phyloP scores from a whole-genome alignment of 2,113 vertebrate species.

The Tringa solitaria region DNA sequence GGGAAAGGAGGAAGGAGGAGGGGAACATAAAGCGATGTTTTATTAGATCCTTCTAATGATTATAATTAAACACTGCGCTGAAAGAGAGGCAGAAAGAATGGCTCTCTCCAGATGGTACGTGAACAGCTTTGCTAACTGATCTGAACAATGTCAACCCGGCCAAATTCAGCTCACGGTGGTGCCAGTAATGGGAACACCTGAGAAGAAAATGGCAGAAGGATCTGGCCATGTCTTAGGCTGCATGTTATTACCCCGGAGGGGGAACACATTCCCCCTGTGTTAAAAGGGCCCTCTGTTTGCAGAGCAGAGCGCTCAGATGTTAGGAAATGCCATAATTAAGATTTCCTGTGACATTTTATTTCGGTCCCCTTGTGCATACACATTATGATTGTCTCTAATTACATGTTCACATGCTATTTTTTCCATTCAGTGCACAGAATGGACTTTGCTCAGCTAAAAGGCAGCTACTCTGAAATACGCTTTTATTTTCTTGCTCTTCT shows the following conservation, averaged over 20 bases:
- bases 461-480: neutral
- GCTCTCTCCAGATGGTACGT: neutral
- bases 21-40: neutral
- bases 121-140: neutral
- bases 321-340: constrained; percentile 40
- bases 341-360: constrained; percentile 7
- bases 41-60: constrained; percentile 37
- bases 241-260: neutral
- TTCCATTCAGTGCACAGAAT: neutral
- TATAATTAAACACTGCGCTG: neutral
- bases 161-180: neutral
- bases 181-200: constrained; percentile 30
- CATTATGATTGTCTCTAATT: constrained; percentile 5
- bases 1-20: neutral
- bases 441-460: neutral
- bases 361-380: neutral
- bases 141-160: neutral
- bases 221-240: neutral
- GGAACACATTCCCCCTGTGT: neutral
- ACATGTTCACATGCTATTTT: neutral
- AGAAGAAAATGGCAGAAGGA: constrained; percentile 41
- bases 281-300: neutral
- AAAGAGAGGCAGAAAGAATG: neutral
- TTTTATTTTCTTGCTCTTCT: constrained; percentile 17
- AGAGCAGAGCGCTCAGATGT: neutral